Base-by-base conservation (phyloP, 2,888 invertebrate genomes). In the Trissonchulus sp. region DNA sequence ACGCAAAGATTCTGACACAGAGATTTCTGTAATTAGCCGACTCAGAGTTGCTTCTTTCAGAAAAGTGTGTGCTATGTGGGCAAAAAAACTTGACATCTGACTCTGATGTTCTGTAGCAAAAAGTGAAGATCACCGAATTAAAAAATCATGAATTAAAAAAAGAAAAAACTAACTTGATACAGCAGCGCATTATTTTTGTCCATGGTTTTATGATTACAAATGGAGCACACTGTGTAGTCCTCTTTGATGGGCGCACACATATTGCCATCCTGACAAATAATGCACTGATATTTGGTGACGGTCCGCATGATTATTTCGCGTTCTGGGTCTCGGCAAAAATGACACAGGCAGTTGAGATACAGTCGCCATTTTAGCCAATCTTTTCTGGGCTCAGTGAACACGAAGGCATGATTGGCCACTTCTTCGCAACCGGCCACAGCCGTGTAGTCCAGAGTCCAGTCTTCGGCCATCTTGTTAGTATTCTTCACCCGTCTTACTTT, bases 331-430 rank as follows among this genome's bases (percentile, higher is more conserved):
- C 31, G 28, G 36, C 71, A 69, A 15, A 69, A 15, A 34, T 36
- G 33, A 35, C 71, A 69, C 31, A 33, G 8, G 37, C 71, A 69
- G 34, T 28, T n/a, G 35, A 34, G 2, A 36, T 69, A 69, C 36
- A n/a, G 37, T 33, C 37, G 34, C 71, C 71, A 69, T 36, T 69
- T 69, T 8, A 69, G 71, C 34, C 37, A 69, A 8, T 69, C 71
- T 3, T 34, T 36, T 8, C 71, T 30, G 37, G 23, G 33, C n/a
- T 36, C 23, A 15, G 15, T 31, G 34, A 69, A 36, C n/a, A 69
- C 71, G n/a, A 69, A 3, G 34, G 71, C 71, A 36, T 69, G 71
- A 69, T n/a, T n/a, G 15, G 15, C 3, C 36, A 31, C n/a, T n/a
- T 69, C 71, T 15, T 34, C 28, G 34, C 37, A 34, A 28, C 71